Conservation (phyloP, 1,140 invertebrate genomes). For the Hylaeus volcanicus region DNA sequence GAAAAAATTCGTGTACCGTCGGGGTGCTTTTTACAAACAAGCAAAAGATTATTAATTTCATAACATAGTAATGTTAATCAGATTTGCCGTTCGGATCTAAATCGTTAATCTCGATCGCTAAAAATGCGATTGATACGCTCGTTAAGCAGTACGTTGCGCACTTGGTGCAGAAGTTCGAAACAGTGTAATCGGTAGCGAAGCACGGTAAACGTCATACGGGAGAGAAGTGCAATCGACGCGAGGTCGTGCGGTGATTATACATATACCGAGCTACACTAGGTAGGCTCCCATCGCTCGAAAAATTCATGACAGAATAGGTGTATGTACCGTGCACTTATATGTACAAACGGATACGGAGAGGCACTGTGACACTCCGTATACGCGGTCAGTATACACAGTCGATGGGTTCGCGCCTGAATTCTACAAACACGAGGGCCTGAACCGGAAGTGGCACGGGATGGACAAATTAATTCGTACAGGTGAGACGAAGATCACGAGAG, state of each 20-base stretch:
- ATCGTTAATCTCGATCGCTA: neutral
- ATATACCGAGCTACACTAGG: conserved; percentile 21
- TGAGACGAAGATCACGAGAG: conserved; percentile 7
- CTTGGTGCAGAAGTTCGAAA: conserved; percentile 6
- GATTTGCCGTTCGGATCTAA: neutral
- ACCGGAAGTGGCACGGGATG: conserved; percentile 15
- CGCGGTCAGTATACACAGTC: too few species aligned
- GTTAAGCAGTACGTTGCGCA: neutral
- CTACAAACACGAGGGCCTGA: neutral
- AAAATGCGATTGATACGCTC: neutral
- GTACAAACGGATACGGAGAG: conserved; percentile 6
- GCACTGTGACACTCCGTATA: neutral
- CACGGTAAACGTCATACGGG: neutral
- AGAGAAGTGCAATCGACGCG: conserved; percentile 37
- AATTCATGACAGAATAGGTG: conserved; percentile 31
- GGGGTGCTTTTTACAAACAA: too few species aligned
- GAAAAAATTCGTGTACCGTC: too few species aligned
- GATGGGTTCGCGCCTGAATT: conserved; percentile 16
- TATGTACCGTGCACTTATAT: neutral
- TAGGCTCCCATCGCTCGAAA: conserved; percentile 27
- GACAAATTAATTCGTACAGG: conserved; percentile 18
- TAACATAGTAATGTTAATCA: neutral
- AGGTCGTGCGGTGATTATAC: conserved; percentile 31
- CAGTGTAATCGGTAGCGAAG: neutral
- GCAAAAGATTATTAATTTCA: too few species aligned